A percentile compares a stretch with the other conserved stretches of the same genome.
These are phyloP conservation scores for Dendrolimus punctatus DNA, from an alignment of 1,140 invertebrate genomes.

Conservation along the genomic window DNA sequence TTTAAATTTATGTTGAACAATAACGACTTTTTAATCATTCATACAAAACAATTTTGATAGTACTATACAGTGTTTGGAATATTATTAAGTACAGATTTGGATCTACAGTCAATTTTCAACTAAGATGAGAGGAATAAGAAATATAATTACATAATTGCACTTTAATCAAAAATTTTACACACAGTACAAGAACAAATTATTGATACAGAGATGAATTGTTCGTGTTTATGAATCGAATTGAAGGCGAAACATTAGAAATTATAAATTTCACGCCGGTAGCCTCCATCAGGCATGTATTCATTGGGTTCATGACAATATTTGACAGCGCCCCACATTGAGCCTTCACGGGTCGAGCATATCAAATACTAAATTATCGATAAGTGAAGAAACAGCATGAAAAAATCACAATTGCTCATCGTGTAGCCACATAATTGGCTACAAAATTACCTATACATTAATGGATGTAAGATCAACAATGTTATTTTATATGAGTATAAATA, in stretches of 20 bases:
- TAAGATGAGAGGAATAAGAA: not conserved
- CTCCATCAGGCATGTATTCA: constrained; percentile 1
- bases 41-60: too few species aligned
- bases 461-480: too few species aligned
- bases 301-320: constrained; percentile 25
- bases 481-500: too few species aligned
- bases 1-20: too few species aligned
- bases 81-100: too few species aligned
- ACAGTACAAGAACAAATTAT: constrained; percentile 9
- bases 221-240: constrained; percentile 15
- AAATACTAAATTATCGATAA: constrained; percentile 18
- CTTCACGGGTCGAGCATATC: constrained; percentile 17
- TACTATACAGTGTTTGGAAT: too few species aligned
- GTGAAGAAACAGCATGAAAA: constrained; percentile 3
- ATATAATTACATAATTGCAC: constrained; percentile 1
- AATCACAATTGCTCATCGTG: constrained; percentile 3
- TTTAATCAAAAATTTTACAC: constrained; percentile 20
- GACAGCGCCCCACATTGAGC: constrained; percentile 19
- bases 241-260: constrained; percentile 32
- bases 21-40: too few species aligned
- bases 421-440: too few species aligned
- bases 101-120: too few species aligned
- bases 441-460: too few species aligned
- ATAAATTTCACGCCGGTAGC: constrained; percentile 47
- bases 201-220: constrained; percentile 14